Evolutionary conservation across 1,140 invertebrate species (phyloP), one percentile per base, ranked within the genome.

Genomic region (Lutraria rhynchaena): DNA sequence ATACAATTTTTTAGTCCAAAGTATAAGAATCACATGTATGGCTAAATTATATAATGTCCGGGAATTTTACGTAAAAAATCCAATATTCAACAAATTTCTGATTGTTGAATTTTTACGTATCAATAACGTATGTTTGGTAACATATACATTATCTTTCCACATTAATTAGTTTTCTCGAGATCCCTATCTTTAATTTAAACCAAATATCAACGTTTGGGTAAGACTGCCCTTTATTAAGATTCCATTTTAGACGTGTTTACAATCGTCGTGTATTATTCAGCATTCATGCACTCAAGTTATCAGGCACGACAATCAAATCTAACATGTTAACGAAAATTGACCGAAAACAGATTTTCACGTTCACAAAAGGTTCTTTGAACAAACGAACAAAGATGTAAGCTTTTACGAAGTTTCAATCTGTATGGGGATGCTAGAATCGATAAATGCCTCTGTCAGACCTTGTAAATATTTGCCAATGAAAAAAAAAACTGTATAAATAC

Each of bases 171-270:
- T 67, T 67, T 33, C 51, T 3, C 19, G 24, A 67, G 63, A 67
- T 67, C 7, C 4, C 4, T 29, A 67, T 67, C 63, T 46, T 15
- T 22, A 49, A 41, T 67, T 67, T 31, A 67, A 67, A 67, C 44
- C 37, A 13, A 67, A 67, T 51, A 27, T 41, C 44, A 29, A 24
- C 3, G 24, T 19, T 46, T 41, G 13, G 3, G 44, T 67, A 67
- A 67, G 13, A 29, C 15, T 13, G 44, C 13, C 63, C 41, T 31
- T 19, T 27, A 67, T 67, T 67, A 67, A 67, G 63, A 67, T 67
- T 67, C 63, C 63, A 67, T 67, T 67, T 67, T 67, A 27, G 49
- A 67, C 22, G 41, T 67, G 44, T 67, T 49, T 29, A 67, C 63
- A 67, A 46, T 51, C 24, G 5, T 1, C 5, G 17, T 49, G 61